Conservation (phyloP, 1,140 invertebrate genomes). For the Daktulosphaira vitifoliae region DNA sequence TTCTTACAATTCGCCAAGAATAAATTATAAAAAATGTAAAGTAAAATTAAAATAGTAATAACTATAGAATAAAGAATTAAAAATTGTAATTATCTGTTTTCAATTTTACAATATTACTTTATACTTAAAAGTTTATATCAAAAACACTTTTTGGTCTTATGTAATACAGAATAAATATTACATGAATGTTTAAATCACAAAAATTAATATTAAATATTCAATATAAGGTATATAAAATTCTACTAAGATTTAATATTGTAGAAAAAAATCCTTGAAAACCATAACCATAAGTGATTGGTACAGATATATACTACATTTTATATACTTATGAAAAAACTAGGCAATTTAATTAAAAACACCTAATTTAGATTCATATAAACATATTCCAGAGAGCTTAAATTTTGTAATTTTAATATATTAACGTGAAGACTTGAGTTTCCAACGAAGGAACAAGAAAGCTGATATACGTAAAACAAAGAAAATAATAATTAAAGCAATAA, state of each 20-base stretch:
- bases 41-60: not conserved
- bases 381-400: slow-evolving; percentile 48
- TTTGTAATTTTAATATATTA: slow-evolving; percentile 54
- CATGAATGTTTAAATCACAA: slow-evolving; percentile 19
- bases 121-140: not conserved
- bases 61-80: not conserved
- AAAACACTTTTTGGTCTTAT: not conserved
- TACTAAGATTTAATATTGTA: slow-evolving; percentile 4
- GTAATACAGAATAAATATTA: too few species aligned
- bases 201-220: not conserved
- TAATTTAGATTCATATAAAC: not conserved
- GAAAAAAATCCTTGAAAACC: slow-evolving; percentile 6
- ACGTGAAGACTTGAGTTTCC: slow-evolving; percentile 52
- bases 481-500: slow-evolving; percentile 74
- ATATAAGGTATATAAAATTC: not conserved
- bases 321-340: not conserved
- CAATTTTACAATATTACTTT: not conserved
- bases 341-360: not conserved
- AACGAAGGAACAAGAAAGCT: slow-evolving; percentile 84
- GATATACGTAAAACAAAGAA: slow-evolving; percentile 77
- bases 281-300: slow-evolving; percentile 5
- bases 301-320: slow-evolving; percentile 1
- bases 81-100: not conserved
- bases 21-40: not conserved
- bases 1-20: not conserved